These are phyloP conservation scores for Tanypteryx hageni DNA, from an alignment of 2,888 invertebrate species.

Conservation along the genomic window DNA sequence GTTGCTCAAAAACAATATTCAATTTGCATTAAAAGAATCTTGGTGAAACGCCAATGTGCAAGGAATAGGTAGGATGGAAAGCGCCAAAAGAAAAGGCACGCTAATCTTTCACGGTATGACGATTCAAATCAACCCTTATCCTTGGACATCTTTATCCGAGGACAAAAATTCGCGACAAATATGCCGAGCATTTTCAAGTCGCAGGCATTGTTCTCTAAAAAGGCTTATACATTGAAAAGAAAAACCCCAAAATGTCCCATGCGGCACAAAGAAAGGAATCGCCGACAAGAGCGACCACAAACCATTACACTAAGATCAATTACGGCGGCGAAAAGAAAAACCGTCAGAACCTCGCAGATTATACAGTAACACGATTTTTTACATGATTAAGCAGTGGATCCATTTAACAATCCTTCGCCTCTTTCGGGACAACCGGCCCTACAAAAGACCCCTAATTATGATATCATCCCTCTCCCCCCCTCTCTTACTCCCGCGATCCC, in stretches of 20 bases:
- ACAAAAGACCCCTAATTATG: constrained; percentile 35
- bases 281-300: not conserved
- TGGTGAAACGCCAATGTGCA: not conserved
- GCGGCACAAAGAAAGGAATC: not conserved
- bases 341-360: constrained; percentile 21
- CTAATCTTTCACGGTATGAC: not conserved
- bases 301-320: not conserved
- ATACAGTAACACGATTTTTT: constrained; percentile 41
- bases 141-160: not conserved
- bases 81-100: not conserved
- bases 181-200: not conserved
- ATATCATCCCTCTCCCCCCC: constrained; percentile 12
- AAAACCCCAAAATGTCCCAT: not conserved
- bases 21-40: not conserved
- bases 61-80: not conserved
- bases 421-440: not conserved
- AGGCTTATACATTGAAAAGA: not conserved
- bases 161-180: not conserved
- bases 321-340: constrained; percentile 20
- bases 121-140: not conserved
- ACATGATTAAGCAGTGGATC: constrained; percentile 40
- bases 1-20: too few relatives aligned
- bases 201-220: not conserved
- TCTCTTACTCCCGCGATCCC: not conserved
- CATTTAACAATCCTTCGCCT: constrained; percentile 8